phyloP scores from a whole-genome alignment of 2,888 invertebrate genomes.

The Drosophila kanekoi region DNA sequence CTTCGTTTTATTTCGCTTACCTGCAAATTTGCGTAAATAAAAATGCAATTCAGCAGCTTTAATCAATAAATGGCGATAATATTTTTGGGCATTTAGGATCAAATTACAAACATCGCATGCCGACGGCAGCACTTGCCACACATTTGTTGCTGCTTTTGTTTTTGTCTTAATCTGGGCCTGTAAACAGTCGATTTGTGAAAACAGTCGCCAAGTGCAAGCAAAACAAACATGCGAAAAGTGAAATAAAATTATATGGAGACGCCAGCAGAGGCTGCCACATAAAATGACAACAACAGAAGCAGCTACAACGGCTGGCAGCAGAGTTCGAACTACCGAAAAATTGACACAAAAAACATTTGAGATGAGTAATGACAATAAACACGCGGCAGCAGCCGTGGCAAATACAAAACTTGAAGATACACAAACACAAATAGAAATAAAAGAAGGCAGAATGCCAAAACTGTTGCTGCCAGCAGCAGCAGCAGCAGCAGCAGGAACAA shows the following conservation, averaged over 20 bases:
- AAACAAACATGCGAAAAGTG: slow-evolving; percentile 58
- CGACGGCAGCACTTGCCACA: slow-evolving; percentile 50
- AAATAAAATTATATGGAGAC: slow-evolving; percentile 43
- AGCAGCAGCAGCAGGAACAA: slow-evolving; percentile 3
- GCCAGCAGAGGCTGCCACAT: slow-evolving; percentile 16
- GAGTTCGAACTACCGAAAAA: slow-evolving; percentile 43
- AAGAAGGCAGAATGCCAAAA: slow-evolving; percentile 41
- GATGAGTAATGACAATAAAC: slow-evolving; percentile 75
- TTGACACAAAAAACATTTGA: slow-evolving; percentile 65
- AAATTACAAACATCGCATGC: slow-evolving; percentile 58
- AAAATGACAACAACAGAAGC: slow-evolving; percentile 19
- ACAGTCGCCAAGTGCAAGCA: slow-evolving; percentile 52
- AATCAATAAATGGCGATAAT: slow-evolving; percentile 19
- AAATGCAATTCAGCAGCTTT: not conserved
- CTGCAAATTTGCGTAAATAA: slow-evolving; percentile 6
- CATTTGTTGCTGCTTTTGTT: not conserved
- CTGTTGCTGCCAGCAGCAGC: slow-evolving; percentile 61
- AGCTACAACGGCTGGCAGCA: slow-evolving; percentile 15
- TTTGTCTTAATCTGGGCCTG: slow-evolving; percentile 8
- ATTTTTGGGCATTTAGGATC: slow-evolving; percentile 47
- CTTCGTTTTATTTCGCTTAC: not conserved
- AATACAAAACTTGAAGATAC: slow-evolving; percentile 24
- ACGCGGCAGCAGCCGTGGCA: slow-evolving; percentile 43
- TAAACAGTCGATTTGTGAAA: slow-evolving; percentile 43
- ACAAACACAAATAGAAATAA: slow-evolving; percentile 30